A percentile compares a stretch with the other conserved stretches of the same genome.
These are phyloP conservation scores for Poecilia latipinna DNA, from an alignment of 2,113 vertebrate genomes.

Conservation along the genomic window DNA sequence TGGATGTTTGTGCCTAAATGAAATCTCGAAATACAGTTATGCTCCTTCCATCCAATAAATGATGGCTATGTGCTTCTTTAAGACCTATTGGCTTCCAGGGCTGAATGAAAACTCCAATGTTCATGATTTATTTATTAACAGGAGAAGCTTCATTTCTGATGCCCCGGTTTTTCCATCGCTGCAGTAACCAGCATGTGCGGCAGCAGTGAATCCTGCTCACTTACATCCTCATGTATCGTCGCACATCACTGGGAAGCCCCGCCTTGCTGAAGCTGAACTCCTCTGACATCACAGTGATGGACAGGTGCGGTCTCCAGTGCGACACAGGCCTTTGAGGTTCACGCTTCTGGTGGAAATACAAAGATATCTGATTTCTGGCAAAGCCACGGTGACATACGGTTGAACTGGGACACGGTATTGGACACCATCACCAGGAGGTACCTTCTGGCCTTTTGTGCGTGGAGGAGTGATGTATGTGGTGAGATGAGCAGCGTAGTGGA, in stretches of 20 bases:
- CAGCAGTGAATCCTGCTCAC: constrained; percentile 29
- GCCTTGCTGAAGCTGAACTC: constrained; percentile 91
- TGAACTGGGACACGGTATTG: constrained; percentile 13
- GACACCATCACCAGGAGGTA: constrained; percentile 8
- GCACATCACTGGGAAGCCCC: constrained; percentile 92
- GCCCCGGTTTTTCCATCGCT: neutral
- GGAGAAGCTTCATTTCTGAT: neutral
- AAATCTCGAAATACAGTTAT: neutral
- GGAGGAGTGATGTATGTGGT: constrained; percentile 88
- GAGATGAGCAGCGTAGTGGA: constrained; percentile 89
- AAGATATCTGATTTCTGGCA: neutral
- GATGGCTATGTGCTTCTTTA: neutral
- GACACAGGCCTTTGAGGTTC: constrained; percentile 84
- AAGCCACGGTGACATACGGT: neutral
- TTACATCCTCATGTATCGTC: constrained; percentile 95
- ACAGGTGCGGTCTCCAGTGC: constrained; percentile 91
- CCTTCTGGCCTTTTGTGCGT: constrained; percentile 41
- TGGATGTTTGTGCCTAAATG: neutral
- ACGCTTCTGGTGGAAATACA: constrained; percentile 57
- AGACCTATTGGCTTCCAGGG: neutral
- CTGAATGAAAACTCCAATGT: neutral
- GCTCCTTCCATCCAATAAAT: neutral
- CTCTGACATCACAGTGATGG: constrained; percentile 92
- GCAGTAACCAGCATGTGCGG: neutral
- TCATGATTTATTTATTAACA: neutral